Base-by-base conservation (phyloP, 2,797 vertebrate species). In the Gambelia wislizenii region DNA sequence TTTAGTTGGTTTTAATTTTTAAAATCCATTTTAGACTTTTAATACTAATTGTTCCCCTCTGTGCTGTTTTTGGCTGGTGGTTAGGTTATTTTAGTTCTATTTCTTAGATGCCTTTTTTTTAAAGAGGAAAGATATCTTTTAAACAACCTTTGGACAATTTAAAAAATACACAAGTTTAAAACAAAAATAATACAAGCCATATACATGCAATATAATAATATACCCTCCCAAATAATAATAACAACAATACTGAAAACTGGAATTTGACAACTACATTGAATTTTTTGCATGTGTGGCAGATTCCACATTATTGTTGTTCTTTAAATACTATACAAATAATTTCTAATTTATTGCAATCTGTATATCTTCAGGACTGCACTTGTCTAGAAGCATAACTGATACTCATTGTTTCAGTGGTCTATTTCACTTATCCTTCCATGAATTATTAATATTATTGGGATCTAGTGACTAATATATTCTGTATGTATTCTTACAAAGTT, bases 341-440 rank as follows among this genome's bases (percentile, higher is more conserved):
- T 87, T 87, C 67, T 74, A 39, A 74, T 61, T 47, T 56, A 74
- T 61, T 88, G 56, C 56, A 83, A 8, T 36, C 33, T 59, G 39
- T 39, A 82, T 87, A 72, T 74, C 20, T 64, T 77, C 36, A 77
- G 33, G 30, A 47, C 33, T 54, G 61, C 44, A 9, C n/a, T 59
- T 54, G 36, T 74, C 13, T 64, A n/a, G 42, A 75, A 74, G 54
- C 16, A 49, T 52, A 86, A 67, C 6, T 67, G 75, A 27, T 69
- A 25, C 13, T 49, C 22, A 49, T 36, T 86, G 69, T 64, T 44
- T 56, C 59, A 61, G 42, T 67, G 42, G 22, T 83, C 56, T 78
- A 30, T 49, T 67, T 54, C 14, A 12, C 13, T 70, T 69, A 20
- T 69, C 10, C 47, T 70, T 56, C 44, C 33, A 67, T 49, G 25